These are phyloP conservation scores for Phenacoccus solenopsis DNA, from an alignment of 1,140 invertebrate species.

Conservation along the genomic window DNA sequence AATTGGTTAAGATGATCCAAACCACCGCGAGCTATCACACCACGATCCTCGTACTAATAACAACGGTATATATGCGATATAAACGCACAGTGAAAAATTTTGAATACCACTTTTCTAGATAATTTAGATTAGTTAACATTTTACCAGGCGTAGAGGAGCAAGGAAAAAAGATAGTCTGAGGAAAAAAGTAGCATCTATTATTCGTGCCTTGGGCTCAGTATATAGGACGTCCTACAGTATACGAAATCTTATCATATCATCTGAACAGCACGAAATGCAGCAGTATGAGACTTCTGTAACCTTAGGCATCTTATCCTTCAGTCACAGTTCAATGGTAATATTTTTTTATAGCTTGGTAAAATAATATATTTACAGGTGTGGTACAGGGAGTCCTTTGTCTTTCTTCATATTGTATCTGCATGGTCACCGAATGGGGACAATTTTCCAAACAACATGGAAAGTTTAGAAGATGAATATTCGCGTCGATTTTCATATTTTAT, in stretches of 20 bases:
- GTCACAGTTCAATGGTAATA: neutral
- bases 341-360: neutral
- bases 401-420: too few relatives aligned
- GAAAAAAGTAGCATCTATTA: neutral
- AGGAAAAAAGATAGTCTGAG: neutral
- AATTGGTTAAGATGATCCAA: too few relatives aligned
- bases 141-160: neutral
- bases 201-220: neutral
- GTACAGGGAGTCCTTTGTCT: neutral
- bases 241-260: neutral
- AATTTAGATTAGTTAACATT: neutral
- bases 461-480: too few relatives aligned
- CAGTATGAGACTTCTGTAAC: neutral
- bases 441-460: neutral
- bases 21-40: too few relatives aligned
- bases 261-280: neutral
- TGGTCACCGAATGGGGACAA: too few relatives aligned
- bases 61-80: too few relatives aligned
- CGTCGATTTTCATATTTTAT: too few relatives aligned
- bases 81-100: too few relatives aligned
- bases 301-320: neutral
- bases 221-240: too few relatives aligned
- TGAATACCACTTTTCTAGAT: neutral
- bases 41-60: too few relatives aligned
- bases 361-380: neutral